Evolutionary conservation across 2,113 vertebrate species (phyloP).

Genomic region (Hoplias malabaricus): DNA sequence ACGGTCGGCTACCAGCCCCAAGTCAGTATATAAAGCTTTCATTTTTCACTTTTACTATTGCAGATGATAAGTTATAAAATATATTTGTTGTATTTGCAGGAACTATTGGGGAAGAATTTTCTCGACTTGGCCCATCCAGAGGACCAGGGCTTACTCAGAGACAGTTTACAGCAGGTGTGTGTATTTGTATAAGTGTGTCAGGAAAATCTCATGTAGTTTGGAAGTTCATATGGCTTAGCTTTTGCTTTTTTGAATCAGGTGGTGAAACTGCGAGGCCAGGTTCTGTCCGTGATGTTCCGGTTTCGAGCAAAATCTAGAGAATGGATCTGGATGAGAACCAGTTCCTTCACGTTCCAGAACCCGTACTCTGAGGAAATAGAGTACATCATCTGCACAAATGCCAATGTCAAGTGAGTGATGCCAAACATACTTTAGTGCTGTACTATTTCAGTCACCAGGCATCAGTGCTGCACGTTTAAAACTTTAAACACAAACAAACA

Average conservation of each 20-base stretch:
- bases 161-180: conserved; percentile 94
- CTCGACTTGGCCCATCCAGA: conserved; percentile 93
- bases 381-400: conserved; percentile 98
- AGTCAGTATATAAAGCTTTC: conserved; percentile 66
- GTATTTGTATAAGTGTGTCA: background rate
- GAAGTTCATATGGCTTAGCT: background rate
- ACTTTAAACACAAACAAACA: background rate
- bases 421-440: background rate
- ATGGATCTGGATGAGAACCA: conserved; percentile 96
- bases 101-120: conserved; percentile 92
- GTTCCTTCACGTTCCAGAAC: conserved; percentile 98
- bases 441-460: background rate
- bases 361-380: conserved; percentile 98
- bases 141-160: conserved; percentile 89
- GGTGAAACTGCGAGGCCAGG: conserved; percentile 95
- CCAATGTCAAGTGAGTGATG: conserved; percentile 91
- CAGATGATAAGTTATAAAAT: too few species aligned
- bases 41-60: background rate
- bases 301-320: conserved; percentile 90
- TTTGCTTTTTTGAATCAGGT: conserved; percentile 73
- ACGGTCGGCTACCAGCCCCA: conserved; percentile 93
- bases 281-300: conserved; percentile 97
- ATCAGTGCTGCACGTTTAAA: background rate
- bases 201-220: background rate
- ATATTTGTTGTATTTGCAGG: conserved; percentile 77